phyloP scores from a whole-genome alignment of 2,888 invertebrate genomes.

The Prosopocoilus inquinatus region DNA sequence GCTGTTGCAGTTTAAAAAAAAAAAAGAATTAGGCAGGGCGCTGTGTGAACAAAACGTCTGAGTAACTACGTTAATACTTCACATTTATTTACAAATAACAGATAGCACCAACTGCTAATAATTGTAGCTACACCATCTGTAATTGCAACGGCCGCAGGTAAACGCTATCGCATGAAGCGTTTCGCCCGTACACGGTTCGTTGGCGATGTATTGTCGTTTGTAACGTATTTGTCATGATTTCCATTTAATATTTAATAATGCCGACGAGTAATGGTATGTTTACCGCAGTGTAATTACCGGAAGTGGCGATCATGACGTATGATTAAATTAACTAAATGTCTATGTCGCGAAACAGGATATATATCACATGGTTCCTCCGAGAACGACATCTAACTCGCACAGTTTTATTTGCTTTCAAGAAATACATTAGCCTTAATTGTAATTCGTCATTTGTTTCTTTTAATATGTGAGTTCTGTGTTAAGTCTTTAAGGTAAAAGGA shows the following conservation, averaged over 20 bases:
- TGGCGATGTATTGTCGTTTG: constrained; percentile 25
- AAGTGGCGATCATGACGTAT: constrained; percentile 45
- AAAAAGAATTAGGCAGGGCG: too few species aligned
- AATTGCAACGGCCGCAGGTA: constrained; percentile 18
- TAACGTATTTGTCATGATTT: constrained; percentile 49
- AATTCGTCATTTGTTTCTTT: too few species aligned
- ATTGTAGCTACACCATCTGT: constrained; percentile 15
- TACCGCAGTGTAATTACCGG: constrained; percentile 45
- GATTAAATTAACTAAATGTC: constrained; percentile 47
- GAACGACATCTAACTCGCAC: background rate
- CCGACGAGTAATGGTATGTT: constrained; percentile 46
- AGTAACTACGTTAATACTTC: too few species aligned
- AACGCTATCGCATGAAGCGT: constrained; percentile 1
- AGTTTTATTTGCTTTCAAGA: background rate
- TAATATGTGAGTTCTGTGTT: too few species aligned
- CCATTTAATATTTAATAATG: constrained; percentile 46
- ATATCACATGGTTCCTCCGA: constrained; percentile 13
- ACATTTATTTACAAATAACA: too few species aligned
- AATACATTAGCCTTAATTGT: too few species aligned
- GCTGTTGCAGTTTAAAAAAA: too few species aligned
- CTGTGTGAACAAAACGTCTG: too few species aligned
- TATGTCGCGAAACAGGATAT: constrained; percentile 39
- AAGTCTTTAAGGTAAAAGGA: too few species aligned
- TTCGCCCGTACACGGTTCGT: background rate
- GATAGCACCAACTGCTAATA: background rate